Conservation (phyloP, 35 echinoderm and acorn worm genomes). For the Lytechinus pictus region DNA sequence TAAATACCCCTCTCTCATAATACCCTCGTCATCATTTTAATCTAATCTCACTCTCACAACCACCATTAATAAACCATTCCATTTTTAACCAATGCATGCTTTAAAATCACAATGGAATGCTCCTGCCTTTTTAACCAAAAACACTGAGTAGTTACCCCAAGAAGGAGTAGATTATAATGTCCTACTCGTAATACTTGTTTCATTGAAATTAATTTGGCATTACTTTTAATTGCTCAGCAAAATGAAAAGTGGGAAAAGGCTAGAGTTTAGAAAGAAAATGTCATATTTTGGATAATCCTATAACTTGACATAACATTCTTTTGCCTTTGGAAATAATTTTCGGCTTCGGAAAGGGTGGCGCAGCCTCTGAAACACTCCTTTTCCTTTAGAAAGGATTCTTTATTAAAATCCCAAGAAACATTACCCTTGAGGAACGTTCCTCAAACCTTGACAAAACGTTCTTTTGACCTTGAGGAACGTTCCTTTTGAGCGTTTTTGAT, state of each 20-base stretch:
- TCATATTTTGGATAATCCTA: background rate
- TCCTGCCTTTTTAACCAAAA: background rate
- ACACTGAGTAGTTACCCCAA: background rate
- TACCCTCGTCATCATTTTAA: conserved; percentile 2
- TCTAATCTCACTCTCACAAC: background rate
- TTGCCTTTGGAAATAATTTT: too few species aligned
- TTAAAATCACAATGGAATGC: background rate
- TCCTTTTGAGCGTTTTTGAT: background rate
- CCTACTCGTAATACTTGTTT: background rate
- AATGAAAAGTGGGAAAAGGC: background rate
- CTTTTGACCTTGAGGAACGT: background rate
- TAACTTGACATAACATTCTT: background rate
- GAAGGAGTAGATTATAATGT: background rate
- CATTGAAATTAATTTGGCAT: background rate
- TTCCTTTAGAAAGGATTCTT: too few species aligned
- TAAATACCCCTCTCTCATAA: conserved; percentile 30
- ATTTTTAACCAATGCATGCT: conserved; percentile 38
- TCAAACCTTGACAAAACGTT: background rate
- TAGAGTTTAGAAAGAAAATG: background rate
- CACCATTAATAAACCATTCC: background rate
- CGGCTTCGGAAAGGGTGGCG: background rate
- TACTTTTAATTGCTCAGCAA: background rate
- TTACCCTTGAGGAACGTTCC: background rate
- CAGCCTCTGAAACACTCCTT: background rate
- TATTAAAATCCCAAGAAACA: too few species aligned